phyloP scores from a whole-genome alignment of 2,797 vertebrate species.

The Aldrovandia affinis region DNA sequence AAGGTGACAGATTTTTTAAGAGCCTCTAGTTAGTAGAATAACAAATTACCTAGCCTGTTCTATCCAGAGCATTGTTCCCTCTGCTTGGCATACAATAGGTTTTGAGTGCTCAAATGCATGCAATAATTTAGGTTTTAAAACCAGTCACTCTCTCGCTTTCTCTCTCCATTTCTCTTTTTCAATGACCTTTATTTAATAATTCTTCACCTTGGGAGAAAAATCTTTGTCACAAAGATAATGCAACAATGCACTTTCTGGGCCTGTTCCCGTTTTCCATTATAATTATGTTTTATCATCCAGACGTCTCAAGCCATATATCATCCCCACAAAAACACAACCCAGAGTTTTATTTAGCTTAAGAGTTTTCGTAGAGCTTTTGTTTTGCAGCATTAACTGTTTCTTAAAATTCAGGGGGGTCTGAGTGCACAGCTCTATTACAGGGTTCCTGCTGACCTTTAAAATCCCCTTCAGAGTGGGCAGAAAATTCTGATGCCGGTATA shows the following conservation, averaged over 20 bases:
- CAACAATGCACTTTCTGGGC: constrained; percentile 45
- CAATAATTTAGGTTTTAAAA: background rate
- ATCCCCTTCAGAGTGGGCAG: background rate
- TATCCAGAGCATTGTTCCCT: background rate
- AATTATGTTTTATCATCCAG: constrained; percentile 56
- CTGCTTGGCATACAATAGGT: background rate
- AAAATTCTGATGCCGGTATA: background rate
- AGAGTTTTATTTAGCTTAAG: background rate
- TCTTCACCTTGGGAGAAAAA: constrained; percentile 48
- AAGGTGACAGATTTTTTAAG: background rate
- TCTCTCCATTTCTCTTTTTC: constrained; percentile 14
- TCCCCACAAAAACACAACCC: constrained; percentile 19
- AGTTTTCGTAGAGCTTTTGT: too few species aligned
- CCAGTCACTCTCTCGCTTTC: background rate
- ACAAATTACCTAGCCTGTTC: background rate
- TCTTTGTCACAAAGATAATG: constrained; percentile 49
- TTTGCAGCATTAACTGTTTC: constrained; percentile 5
- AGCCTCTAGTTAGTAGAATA: constrained; percentile 13
- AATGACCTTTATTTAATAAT: constrained; percentile 33
- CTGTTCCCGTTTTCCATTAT: constrained; percentile 53
- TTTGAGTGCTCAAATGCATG: background rate
- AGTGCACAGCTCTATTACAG: background rate
- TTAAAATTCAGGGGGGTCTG: background rate
- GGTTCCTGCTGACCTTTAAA: background rate
- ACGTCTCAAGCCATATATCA: constrained; percentile 44